These are phyloP conservation scores for Salvelinus namaycush DNA, from an alignment of 2,113 vertebrate genomes.

Conservation along the genomic window DNA sequence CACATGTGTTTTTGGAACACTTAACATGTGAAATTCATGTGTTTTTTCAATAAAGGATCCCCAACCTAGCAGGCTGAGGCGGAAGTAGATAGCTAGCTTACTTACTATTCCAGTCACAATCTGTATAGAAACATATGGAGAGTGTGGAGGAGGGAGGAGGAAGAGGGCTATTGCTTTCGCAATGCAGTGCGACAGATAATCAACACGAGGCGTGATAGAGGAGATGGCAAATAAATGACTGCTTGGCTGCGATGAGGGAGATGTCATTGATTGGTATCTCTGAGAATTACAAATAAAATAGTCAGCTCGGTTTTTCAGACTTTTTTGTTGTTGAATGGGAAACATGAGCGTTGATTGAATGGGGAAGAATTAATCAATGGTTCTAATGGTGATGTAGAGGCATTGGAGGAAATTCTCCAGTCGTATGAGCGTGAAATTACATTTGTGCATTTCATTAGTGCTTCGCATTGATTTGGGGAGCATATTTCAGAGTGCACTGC, in stretches of 20 bases:
- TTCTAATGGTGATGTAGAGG: not conserved
- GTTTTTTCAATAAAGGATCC: not conserved
- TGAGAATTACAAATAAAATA: not conserved
- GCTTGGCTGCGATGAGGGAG: not conserved
- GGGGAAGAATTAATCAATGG: slow-evolving; percentile 7
- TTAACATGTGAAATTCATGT: too few relatives aligned
- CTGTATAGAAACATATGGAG: slow-evolving; percentile 37
- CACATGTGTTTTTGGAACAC: too few relatives aligned
- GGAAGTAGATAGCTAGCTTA: slow-evolving; percentile 35
- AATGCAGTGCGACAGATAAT: slow-evolving; percentile 16
- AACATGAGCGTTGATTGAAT: not conserved
- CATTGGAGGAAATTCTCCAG: slow-evolving; percentile 8
- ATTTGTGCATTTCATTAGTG: slow-evolving; percentile 1
- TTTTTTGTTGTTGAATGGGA: not conserved
- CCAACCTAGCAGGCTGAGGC: slow-evolving; percentile 30
- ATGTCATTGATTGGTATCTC: not conserved
- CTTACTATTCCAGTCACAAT: slow-evolving; percentile 68
- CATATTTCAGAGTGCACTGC: not conserved
- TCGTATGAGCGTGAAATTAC: not conserved
- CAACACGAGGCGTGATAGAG: slow-evolving; percentile 13
- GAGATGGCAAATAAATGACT: slow-evolving; percentile 8
- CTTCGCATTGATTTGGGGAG: not conserved
- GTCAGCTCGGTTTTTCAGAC: not conserved
- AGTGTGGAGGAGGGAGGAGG: slow-evolving; percentile 22
- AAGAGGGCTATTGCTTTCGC: slow-evolving; percentile 35